Conservation (phyloP, 2,113 vertebrate genomes). For the Gymnarchus niloticus region DNA sequence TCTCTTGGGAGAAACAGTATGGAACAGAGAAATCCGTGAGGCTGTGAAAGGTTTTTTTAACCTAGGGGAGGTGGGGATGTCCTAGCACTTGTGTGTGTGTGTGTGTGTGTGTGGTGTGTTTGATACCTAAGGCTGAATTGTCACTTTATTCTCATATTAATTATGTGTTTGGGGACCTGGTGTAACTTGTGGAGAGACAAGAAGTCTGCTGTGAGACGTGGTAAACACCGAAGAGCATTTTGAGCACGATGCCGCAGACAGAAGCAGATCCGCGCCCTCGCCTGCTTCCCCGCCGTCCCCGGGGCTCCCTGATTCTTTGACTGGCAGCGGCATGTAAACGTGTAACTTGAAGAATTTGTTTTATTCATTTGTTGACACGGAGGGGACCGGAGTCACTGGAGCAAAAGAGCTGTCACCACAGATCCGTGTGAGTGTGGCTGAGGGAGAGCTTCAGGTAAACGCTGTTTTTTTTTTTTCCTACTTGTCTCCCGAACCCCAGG, state of each 20-base stretch:
- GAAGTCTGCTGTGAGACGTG: not conserved
- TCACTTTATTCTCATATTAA: conserved; percentile 14
- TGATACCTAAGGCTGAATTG: conserved; percentile 13
- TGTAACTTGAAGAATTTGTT: conserved; percentile 19
- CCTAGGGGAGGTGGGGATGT: not conserved
- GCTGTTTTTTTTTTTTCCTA: not conserved
- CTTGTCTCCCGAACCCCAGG: not conserved
- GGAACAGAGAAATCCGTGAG: conserved; percentile 29
- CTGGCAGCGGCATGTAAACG: not conserved
- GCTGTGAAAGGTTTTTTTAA: conserved; percentile 13
- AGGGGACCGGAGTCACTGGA: not conserved
- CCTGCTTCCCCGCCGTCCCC: not conserved
- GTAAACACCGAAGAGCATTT: conserved; percentile 16
- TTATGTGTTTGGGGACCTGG: conserved; percentile 8
- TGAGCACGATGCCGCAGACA: not conserved
- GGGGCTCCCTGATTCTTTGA: not conserved
- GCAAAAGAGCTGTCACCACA: not conserved
- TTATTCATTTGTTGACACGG: conserved; percentile 12
- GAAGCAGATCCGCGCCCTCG: not conserved
- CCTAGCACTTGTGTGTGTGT: not conserved
- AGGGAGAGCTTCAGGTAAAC: not conserved
- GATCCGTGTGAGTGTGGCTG: not conserved
- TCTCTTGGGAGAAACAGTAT: conserved; percentile 17
- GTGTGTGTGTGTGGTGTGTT: not conserved
- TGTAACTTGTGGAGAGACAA: not conserved